Evolutionary conservation across 2,797 vertebrate genomes (phyloP).

Genomic region (Rhabdomys pumilio): DNA sequence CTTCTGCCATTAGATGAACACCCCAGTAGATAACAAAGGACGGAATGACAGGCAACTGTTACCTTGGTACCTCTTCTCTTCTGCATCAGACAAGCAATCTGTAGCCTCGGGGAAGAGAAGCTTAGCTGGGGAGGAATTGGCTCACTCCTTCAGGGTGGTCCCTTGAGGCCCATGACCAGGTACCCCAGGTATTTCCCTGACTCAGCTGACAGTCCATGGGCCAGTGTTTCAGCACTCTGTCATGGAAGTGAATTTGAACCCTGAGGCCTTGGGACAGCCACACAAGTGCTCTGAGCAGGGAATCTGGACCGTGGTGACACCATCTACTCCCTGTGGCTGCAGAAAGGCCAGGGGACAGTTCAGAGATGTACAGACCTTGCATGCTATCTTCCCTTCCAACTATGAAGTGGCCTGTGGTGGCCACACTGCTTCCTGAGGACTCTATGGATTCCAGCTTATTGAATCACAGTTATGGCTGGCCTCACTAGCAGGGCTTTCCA

Average conservation of each 20-base stretch:
- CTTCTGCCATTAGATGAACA: background rate
- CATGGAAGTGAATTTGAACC: background rate
- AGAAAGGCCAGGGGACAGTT: background rate
- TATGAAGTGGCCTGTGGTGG: background rate
- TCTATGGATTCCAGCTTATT: background rate
- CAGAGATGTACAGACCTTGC: background rate
- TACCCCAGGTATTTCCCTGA: background rate
- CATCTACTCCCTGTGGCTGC: background rate
- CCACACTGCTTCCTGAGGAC: background rate
- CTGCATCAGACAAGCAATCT: background rate
- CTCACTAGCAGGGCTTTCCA: background rate
- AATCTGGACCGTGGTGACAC: background rate
- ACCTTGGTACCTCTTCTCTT: background rate
- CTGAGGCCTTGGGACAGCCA: background rate
- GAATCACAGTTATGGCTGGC: background rate
- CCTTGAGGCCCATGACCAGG: background rate
- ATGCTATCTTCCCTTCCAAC: background rate
- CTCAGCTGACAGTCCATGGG: background rate
- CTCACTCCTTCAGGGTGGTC: background rate
- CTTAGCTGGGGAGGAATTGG: background rate
- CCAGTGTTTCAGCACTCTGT: background rate
- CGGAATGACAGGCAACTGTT: background rate
- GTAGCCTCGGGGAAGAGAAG: background rate
- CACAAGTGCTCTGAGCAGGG: fast-evolving
- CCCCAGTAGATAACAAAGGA: background rate